These are phyloP conservation scores for Aphrocallistes beatrix DNA, from an alignment of 37 sponge, comb jelly and placozoan species.

Conservation along the genomic window DNA sequence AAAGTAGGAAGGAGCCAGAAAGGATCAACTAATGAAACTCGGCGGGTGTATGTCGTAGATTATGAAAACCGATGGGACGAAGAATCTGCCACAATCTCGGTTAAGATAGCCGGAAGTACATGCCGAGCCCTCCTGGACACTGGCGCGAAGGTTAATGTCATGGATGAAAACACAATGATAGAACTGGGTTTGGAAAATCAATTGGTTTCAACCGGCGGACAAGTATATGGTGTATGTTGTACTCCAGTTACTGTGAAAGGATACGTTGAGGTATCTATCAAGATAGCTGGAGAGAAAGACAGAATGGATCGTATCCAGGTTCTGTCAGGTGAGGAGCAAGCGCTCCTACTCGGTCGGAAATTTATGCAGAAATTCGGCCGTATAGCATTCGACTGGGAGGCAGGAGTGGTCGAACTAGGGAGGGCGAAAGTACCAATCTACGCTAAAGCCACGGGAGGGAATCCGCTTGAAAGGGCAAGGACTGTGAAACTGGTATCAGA, in stretches of 20 bases:
- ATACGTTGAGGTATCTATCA: background rate
- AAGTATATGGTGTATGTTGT: background rate
- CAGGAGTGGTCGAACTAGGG: slow-evolving; percentile 7
- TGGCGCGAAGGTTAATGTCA: background rate
- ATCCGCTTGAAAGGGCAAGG: background rate
- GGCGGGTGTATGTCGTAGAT: background rate
- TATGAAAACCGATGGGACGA: background rate
- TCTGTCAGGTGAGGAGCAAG: background rate
- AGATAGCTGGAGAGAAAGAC: background rate
- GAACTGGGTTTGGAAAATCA: background rate
- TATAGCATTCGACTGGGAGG: background rate
- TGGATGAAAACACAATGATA: background rate
- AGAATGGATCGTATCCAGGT: background rate
- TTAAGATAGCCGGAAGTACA: background rate
- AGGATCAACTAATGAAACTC: background rate
- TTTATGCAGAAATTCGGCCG: background rate
- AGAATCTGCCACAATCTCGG: background rate
- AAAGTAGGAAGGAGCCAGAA: background rate
- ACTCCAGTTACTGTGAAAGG: background rate
- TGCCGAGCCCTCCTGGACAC: background rate
- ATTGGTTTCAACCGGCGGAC: background rate
- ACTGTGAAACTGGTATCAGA: background rate
- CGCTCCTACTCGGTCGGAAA: background rate
- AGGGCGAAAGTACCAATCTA: background rate
- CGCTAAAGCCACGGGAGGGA: background rate